Base-by-base conservation (phyloP, 2,797 vertebrate species). In the Pyrocephalus nanus region DNA sequence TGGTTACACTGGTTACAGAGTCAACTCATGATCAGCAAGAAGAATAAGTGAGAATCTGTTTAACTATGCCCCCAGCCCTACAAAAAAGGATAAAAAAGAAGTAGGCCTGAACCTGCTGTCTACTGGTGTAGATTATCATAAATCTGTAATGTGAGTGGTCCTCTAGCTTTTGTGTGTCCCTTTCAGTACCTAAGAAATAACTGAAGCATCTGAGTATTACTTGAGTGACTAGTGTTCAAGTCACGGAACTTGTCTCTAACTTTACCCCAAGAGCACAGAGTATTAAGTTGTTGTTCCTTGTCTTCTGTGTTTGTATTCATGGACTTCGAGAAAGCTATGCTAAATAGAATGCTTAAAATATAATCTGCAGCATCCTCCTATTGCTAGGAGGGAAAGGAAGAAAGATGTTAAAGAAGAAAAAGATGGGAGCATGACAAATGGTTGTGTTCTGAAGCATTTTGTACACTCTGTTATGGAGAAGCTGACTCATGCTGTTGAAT, bases 141-240 rank as follows among this genome's bases (percentile, higher is more conserved):
- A 97, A 97, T 97, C 97, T 93, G 94, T 97, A 87, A 95, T 92
- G 87, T 42, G 92, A 89, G 94, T 65, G n/a, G 26, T 45, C 15
- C 12, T 43, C 36, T 23, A 66, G 53, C 27, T 83, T 66, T 62
- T 53, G 17, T 38, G 8, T 53, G 22, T 53, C 16, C 5, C 22
- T 60, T 58, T 60, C 36, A 26, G 29, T 82, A 42, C 25, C 26
- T 82, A 77, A 76, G 38, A 85, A 77, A 70, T 69, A 87, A 36
- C 55, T 71, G 34, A 85, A 76, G 55, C 21, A 29, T 40, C 15
- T 42, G 29, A 64, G 15, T 36, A 30, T 80, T 72, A 48, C 21
- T 30, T 77, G 36, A 77, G 50, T 45, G 62, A 45, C 11, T 51
- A 36, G 50, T 26, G 22, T 60, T 82, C 54, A 32, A 2, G 65